A percentile compares a stretch with the other conserved stretches of the same genome.
phyloP scores from a whole-genome alignment of 2,113 vertebrate genomes.

The Himantopus leucocephalus region DNA sequence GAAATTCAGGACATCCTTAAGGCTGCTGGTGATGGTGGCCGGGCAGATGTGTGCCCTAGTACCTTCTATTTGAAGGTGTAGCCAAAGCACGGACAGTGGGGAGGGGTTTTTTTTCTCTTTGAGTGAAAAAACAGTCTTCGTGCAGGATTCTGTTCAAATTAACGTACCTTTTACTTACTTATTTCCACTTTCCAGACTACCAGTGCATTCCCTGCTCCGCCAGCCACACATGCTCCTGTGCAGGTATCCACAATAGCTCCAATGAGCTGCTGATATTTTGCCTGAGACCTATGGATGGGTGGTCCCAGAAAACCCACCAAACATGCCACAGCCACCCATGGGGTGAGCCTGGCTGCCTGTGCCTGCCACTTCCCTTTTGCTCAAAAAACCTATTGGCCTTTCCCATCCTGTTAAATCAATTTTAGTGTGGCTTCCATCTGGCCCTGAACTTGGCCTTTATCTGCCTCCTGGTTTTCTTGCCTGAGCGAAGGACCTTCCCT shows the following conservation, averaged over 20 bases:
- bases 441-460: background rate
- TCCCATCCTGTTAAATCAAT: background rate
- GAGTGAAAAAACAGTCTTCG: background rate
- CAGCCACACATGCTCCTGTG: fast-evolving
- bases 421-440: background rate
- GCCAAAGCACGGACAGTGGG: background rate
- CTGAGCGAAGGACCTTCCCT: background rate
- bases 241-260: background rate
- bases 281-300: background rate
- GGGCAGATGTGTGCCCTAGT: background rate
- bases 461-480: background rate
- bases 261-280: background rate
- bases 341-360: background rate
- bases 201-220: background rate
- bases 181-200: background rate
- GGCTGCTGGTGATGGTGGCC: background rate
- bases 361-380: background rate
- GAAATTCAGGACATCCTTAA: background rate
- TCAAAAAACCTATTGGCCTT: background rate
- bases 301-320: background rate
- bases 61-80: background rate
- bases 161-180: background rate
- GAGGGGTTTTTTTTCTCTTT: background rate
- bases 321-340: background rate
- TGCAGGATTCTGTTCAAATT: background rate